phyloP scores from a whole-genome alignment of 2,888 invertebrate genomes.

The Macropis europaea region DNA sequence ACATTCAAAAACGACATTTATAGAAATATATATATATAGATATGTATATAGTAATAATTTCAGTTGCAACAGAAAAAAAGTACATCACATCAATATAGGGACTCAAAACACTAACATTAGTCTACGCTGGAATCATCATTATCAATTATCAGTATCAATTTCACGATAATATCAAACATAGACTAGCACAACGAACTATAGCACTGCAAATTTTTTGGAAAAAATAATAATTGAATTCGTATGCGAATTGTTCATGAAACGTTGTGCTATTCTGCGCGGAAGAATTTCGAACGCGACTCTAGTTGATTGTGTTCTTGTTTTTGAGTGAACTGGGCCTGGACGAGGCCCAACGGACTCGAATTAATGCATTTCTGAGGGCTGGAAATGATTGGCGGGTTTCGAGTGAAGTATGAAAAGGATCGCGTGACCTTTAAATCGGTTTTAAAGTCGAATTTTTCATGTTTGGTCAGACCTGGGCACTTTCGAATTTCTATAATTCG shows the following conservation, averaged over 20 bases:
- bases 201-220: no score
- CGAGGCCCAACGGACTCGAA: neutral
- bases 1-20: slow-evolving; percentile 77
- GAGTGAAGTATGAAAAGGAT: slow-evolving; percentile 19
- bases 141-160: slow-evolving; percentile 18
- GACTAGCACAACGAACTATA: slow-evolving; percentile 57
- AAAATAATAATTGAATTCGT: no score
- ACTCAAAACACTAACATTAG: slow-evolving; percentile 74
- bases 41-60: slow-evolving; percentile 55
- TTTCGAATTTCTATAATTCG: no score
- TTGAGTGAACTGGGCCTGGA: neutral
- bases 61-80: slow-evolving; percentile 57
- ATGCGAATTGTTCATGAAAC: slow-evolving; percentile 2
- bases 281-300: neutral
- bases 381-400: slow-evolving; percentile 13
- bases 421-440: slow-evolving; percentile 38
- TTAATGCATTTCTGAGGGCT: neutral
- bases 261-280: slow-evolving; percentile 33
- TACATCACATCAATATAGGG: slow-evolving; percentile 77
- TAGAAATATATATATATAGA: slow-evolving; percentile 69
- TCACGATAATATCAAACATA: slow-evolving; percentile 37
- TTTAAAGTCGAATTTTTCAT: no score
- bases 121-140: slow-evolving; percentile 64
- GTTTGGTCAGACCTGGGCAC: no score
- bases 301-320: no score